These are phyloP conservation scores for Gymnorhina tibicen DNA, from an alignment of 2,113 vertebrate species.

Conservation along the genomic window DNA sequence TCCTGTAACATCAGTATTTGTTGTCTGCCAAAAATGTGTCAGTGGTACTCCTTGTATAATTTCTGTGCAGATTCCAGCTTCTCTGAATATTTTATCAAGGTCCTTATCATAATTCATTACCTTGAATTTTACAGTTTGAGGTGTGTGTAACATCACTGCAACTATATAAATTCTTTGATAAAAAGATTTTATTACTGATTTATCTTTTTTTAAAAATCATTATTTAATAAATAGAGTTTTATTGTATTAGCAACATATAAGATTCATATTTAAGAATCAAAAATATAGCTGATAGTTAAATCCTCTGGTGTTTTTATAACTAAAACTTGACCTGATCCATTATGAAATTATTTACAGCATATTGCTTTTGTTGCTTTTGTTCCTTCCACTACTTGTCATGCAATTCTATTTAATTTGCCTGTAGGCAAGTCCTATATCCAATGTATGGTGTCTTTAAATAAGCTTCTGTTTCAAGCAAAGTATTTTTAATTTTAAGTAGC, in stretches of 20 bases:
- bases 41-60: neutral
- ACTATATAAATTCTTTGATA: neutral
- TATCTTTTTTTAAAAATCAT: rapidly evolving
- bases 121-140: neutral
- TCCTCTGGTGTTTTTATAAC: neutral
- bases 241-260: neutral
- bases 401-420: conserved; percentile 9
- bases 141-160: neutral
- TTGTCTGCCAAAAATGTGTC: neutral
- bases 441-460: conserved; percentile 6
- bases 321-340: conserved; percentile 1
- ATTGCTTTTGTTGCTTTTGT: conserved; percentile 33
- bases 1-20: neutral
- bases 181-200: neutral
- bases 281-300: neutral
- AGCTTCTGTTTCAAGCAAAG: neutral
- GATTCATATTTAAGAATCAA: neutral
- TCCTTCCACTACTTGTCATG: neutral
- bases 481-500: neutral
- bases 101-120: neutral
- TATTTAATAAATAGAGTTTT: neutral
- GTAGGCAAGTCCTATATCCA: neutral
- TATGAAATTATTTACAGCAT: conserved; percentile 25
- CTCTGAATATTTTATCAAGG: neutral
- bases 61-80: neutral